phyloP scores from a whole-genome alignment of 1,140 invertebrate genomes.

The Chelonus insularis region DNA sequence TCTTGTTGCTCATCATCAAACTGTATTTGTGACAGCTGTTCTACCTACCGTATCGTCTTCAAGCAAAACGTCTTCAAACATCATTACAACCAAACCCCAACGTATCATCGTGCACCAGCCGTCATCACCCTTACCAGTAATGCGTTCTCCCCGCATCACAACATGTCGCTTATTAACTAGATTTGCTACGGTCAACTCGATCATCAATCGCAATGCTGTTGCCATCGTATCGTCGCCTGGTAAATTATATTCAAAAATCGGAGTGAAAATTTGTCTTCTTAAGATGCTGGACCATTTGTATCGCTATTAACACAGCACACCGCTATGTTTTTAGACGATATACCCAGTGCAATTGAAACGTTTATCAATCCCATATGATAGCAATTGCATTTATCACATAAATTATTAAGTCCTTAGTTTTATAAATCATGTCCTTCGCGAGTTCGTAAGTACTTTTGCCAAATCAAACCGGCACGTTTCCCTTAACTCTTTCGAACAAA shows the following conservation, averaged over 20 bases:
- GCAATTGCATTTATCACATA: not conserved
- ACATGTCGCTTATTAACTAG: slow-evolving; percentile 60
- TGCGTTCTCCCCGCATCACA: slow-evolving; percentile 56
- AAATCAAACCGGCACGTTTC: not conserved
- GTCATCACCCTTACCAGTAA: slow-evolving; percentile 57
- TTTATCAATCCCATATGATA: not conserved
- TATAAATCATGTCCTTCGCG: not conserved
- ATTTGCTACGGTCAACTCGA: slow-evolving; percentile 52
- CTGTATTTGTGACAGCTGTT: slow-evolving; percentile 69
- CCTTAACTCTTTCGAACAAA: slow-evolving; percentile 2
- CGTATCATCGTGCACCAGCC: slow-evolving; percentile 55
- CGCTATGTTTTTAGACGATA: slow-evolving; percentile 23
- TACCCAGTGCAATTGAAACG: not conserved
- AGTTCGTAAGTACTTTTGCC: not conserved
- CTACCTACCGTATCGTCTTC: slow-evolving; percentile 44
- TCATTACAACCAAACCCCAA: slow-evolving; percentile 56
- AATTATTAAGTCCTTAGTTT: not conserved
- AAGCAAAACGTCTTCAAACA: slow-evolving; percentile 46
- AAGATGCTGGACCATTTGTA: slow-evolving; percentile 8
- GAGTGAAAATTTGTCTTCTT: slow-evolving; percentile 19
- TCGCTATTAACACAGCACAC: slow-evolving; percentile 30
- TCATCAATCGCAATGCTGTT: slow-evolving; percentile 53
- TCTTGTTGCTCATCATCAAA: slow-evolving; percentile 70
- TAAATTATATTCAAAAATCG: slow-evolving; percentile 36
- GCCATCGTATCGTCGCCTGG: slow-evolving; percentile 50